phyloP scores from a whole-genome alignment of 2,797 vertebrate species.

The Sylvia borin region DNA sequence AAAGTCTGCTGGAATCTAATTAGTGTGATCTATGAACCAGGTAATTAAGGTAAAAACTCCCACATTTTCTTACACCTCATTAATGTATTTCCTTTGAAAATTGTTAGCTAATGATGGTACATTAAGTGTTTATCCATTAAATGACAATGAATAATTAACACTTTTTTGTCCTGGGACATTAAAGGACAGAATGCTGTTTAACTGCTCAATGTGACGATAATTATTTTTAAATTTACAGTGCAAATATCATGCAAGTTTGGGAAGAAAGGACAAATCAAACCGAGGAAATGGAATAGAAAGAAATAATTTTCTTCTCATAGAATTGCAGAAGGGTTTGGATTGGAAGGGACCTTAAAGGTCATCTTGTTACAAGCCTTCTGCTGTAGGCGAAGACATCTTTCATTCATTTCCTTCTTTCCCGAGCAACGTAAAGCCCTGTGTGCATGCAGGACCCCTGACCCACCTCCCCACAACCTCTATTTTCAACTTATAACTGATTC shows the following conservation, averaged over 20 bases:
- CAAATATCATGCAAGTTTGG: not conserved
- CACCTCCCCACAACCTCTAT: not conserved
- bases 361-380: not conserved
- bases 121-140: slow-evolving; percentile 64
- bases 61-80: slow-evolving; percentile 68
- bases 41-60: slow-evolving; percentile 73
- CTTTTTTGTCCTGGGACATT: slow-evolving; percentile 30
- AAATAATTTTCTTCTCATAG: not conserved
- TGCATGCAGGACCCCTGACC: not conserved
- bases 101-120: slow-evolving; percentile 65
- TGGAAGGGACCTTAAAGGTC: not conserved
- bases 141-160: slow-evolving; percentile 66
- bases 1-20: slow-evolving; percentile 72
- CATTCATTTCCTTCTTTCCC: not conserved
- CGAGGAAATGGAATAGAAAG: not conserved
- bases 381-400: not conserved
- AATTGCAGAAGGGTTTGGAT: not conserved
- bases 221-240: slow-evolving; percentile 13
- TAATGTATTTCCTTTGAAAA: slow-evolving; percentile 73
- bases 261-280: not conserved
- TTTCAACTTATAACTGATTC: not conserved
- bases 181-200: slow-evolving; percentile 58
- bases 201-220: not conserved
- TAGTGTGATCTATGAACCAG: slow-evolving; percentile 76
- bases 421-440: not conserved